Conservation (phyloP, 2,888 invertebrate genomes). For the Nephrotoma flavescens region DNA sequence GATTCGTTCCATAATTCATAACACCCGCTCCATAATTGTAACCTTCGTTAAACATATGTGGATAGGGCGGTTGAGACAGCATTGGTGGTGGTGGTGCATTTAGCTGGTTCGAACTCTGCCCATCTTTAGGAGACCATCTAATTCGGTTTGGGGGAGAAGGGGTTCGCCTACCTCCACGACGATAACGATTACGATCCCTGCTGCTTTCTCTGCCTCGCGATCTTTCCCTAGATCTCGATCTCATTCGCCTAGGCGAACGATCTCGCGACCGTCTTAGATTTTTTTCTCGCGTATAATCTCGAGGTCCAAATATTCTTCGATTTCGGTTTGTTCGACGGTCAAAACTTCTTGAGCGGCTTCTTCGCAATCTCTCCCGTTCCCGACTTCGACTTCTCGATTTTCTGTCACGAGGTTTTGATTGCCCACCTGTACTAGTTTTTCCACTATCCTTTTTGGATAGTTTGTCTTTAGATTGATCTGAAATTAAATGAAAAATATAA, state of each 20-base stretch:
- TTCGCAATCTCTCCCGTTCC: slow-evolving; percentile 5
- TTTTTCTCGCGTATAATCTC: slow-evolving; percentile 6
- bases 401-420: slow-evolving; percentile 12
- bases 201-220: slow-evolving; percentile 16
- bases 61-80: slow-evolving; percentile 13
- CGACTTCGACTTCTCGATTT: slow-evolving; percentile 13
- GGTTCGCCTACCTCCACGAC: slow-evolving; percentile 19
- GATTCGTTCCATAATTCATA: slow-evolving; percentile 16
- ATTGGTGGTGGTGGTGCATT: slow-evolving; percentile 15
- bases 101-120: neutral
- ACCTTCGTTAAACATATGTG: slow-evolving; percentile 21
- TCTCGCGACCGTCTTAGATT: slow-evolving; percentile 21
- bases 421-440: neutral
- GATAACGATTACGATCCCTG: slow-evolving; percentile 16
- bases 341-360: slow-evolving; percentile 15
- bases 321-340: slow-evolving; percentile 14
- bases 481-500: neutral
- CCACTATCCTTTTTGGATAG: neutral
- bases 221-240: slow-evolving; percentile 11
- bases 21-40: slow-evolving; percentile 23
- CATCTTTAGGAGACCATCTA: slow-evolving; percentile 2
- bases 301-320: slow-evolving; percentile 15
- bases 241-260: slow-evolving; percentile 12
- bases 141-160: slow-evolving; percentile 19
- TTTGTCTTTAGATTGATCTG: neutral